Base-by-base conservation (phyloP, 1,140 invertebrate genomes). In the Brachionus angularis region DNA sequence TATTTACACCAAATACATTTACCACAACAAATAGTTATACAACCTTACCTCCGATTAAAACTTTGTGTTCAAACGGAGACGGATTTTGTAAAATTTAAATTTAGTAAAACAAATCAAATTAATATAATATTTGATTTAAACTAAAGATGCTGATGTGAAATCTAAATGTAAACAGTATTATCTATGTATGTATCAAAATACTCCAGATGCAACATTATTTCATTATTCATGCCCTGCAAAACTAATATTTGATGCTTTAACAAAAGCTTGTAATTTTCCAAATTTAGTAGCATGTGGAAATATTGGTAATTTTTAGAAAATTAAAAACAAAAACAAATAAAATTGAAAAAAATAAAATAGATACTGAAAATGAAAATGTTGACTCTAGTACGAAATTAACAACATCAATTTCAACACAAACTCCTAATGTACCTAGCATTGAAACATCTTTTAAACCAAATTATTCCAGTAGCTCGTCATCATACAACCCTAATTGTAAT, bases 21-120 rank as follows among this genome's bases (percentile, higher is more conserved):
- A 12, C 23, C 1, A 29, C 49, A n/a, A 25, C 49, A 2, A 31
- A 12, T n/a, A 2, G 2, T n/a, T 25, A 14, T 21, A 52, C 49
- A 29, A 27, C 49, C 1, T 29, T 14, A 1, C 18, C 25, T 25
- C 27, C 27, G 7, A 52, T 29, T 25, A 31, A 58, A 58, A n/a
- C n/a, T n/a, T n/a, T n/a, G n/a, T 58, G 53, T 58, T 34, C 53
- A 2, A n/a, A 58, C 39, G 53, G 53, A n/a, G 53, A 58, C n/a
- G 53, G 53, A 58, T 58, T 58, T 39, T 58, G 53, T 58, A 58
- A 58, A n/a, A 5, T 42, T 14, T 7, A 3, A 14, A 3, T 23
- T 58, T 39, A 39, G n/a, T n/a, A 53, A 31, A 58, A 5, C 23
- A 18, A 2, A 58, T 12, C 21, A 21, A 23, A 23, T 39, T 58